A percentile compares a stretch with the other conserved stretches of the same genome.
Conservation (phyloP, 2,888 invertebrate genomes). For the Pyrocoelia pectoralis region DNA sequence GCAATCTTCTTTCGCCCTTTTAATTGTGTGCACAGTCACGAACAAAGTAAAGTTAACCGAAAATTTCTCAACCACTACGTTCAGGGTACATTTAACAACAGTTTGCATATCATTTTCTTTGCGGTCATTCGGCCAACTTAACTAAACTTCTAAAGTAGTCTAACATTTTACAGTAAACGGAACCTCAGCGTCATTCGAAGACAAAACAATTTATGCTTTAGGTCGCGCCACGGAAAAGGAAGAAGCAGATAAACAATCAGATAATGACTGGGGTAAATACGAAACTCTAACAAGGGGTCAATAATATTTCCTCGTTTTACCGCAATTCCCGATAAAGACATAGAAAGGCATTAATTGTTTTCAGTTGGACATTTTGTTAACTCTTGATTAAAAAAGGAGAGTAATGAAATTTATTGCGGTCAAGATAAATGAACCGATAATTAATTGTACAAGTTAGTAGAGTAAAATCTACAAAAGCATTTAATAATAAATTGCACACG, state of each 20-base stretch:
- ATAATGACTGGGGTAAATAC: slow-evolving; percentile 32
- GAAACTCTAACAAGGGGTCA: slow-evolving; percentile 39
- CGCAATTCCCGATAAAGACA: slow-evolving; percentile 13
- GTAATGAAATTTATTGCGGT: too few relatives aligned
- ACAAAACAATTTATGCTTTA: slow-evolving; percentile 22
- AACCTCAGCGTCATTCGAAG: slow-evolving; percentile 22
- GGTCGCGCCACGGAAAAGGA: slow-evolving; percentile 21
- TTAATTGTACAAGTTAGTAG: too few relatives aligned
- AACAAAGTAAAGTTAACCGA: background rate
- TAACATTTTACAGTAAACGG: slow-evolving; percentile 21
- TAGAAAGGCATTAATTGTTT: background rate
- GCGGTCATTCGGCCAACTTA: slow-evolving; percentile 16
- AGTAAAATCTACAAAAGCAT: too few relatives aligned
- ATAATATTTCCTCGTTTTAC: slow-evolving; percentile 24
- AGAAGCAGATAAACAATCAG: slow-evolving; percentile 39
- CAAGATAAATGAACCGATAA: too few relatives aligned
- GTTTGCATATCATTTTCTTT: slow-evolving; percentile 22
- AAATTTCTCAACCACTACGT: slow-evolving; percentile 12
- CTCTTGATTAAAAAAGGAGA: too few relatives aligned
- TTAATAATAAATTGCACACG: too few relatives aligned
- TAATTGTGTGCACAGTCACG: background rate
- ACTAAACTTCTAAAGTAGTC: slow-evolving; percentile 14
- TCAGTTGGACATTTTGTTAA: background rate
- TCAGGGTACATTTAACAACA: slow-evolving; percentile 20
- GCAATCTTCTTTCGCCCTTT: too few relatives aligned